Evolutionary conservation across 2,888 invertebrate genomes (phyloP).

Genomic region (Leptinotarsa peninsularis): DNA sequence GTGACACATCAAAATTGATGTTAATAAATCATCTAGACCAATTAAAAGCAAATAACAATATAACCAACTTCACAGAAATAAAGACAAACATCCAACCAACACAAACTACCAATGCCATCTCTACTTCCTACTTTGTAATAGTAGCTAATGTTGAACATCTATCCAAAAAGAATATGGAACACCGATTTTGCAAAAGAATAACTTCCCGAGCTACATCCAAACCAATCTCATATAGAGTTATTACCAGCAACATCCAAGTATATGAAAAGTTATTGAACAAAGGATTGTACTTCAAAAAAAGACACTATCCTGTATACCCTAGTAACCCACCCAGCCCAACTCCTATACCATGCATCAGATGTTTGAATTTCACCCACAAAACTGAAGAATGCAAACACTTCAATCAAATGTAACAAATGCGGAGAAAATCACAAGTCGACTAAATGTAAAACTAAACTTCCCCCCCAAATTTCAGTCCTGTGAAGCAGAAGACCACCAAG

Average conservation of each 20-base stretch:
- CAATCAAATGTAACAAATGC: conserved; percentile 22
- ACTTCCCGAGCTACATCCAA: conserved; percentile 18
- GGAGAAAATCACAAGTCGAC: background rate
- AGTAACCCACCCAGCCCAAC: background rate
- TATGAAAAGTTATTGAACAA: conserved; percentile 33
- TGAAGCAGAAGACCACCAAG: conserved; percentile 22
- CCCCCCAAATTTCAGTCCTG: conserved; percentile 9
- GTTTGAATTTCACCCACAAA: background rate
- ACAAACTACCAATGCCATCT: background rate
- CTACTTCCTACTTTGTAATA: conserved; percentile 19
- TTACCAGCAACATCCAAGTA: conserved; percentile 25
- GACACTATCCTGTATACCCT: background rate
- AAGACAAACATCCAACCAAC: conserved; percentile 7
- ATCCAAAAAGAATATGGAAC: conserved; percentile 13
- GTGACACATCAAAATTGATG: background rate
- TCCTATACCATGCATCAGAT: background rate
- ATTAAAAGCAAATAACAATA: background rate
- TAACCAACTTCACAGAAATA: conserved; percentile 2
- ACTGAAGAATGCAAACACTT: background rate
- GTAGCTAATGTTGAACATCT: conserved; percentile 27
- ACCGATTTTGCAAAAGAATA: conserved; percentile 29
- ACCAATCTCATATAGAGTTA: conserved; percentile 23
- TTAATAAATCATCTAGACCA: background rate
- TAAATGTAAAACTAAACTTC: conserved; percentile 1
- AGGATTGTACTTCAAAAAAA: conserved; percentile 19